Evolutionary conservation across 2,797 vertebrate genomes (phyloP), one percentile per base, ranked within the genome.

Genomic region (Bradypus variegatus): DNA sequence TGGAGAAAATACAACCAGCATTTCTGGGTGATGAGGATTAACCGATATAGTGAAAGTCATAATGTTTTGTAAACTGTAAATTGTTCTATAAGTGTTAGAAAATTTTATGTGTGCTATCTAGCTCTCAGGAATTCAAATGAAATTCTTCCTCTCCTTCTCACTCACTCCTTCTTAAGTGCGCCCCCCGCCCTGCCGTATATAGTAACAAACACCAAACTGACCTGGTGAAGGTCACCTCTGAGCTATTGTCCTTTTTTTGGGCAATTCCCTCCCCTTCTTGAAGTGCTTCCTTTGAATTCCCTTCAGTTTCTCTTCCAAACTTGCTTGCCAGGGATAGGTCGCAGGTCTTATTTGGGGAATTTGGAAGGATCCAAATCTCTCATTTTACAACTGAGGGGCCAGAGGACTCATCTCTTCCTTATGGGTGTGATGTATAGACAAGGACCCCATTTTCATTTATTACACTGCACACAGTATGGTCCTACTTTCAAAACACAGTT

Each of bases 51-150:
- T 84, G 79, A 88, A 80, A 88, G 78, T 87, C 89, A 64, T 38
- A 82, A 62, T 90, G 92, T 94, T 96, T 93, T 79, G 70, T 76
- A 88, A 93, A 85, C 67, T 70, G 88, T 67, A 84, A 72, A 72
- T 91, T 90, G 88, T 72, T 88, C 77, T 79, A 0, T 78, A 88
- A 89, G 33, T 93, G 72, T 41, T 78, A 29, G 72, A 58, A 53
- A 41, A 73, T 94, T 91, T 82, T 64, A 53, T 53, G 60, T 60
- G 33, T 12, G 8, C 38, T 64, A 62, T 58, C 14, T 81, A 53
- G 19, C 69, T 88, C 76, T 80, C 50, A 1, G 65, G 53, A 78
- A 82, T 89, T 80, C 79, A 45, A 79, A 89, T 50, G 80, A n/a
- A 76, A 94, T 83, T 48, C 25, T 76, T 6, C 72, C 16, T 13